A percentile compares a stretch with the other conserved stretches of the same genome.
Conservation (phyloP, 2,113 vertebrate species). For the Nyctibius bracteatus region DNA sequence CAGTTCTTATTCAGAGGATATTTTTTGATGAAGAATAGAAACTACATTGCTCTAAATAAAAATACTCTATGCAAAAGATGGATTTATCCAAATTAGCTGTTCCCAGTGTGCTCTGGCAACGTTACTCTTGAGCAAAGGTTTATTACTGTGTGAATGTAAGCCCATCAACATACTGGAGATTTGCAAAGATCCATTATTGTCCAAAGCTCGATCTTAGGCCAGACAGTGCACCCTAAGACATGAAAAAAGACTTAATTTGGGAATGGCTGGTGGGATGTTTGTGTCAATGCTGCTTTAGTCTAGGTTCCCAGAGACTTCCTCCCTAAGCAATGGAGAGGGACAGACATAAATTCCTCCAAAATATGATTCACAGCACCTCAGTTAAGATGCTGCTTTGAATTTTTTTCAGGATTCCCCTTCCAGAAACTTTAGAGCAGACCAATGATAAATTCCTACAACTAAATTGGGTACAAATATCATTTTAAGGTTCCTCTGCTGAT, state of each 20-base stretch:
- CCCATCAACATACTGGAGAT: background rate
- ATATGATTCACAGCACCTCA: background rate
- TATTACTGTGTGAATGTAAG: background rate
- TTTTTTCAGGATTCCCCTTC: background rate
- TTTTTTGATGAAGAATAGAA: conserved; percentile 1
- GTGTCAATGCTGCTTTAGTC: rapidly evolving
- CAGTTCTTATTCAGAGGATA: background rate
- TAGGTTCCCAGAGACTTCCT: background rate
- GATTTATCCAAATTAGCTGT: background rate
- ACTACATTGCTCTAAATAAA: background rate
- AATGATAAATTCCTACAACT: background rate
- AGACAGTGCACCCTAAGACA: background rate
- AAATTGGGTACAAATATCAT: background rate
- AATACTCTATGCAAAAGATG: background rate
- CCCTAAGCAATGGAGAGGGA: background rate
- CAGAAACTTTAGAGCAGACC: background rate
- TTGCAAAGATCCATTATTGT: background rate
- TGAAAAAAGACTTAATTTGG: background rate
- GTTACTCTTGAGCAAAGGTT: background rate
- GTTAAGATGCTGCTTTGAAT: background rate
- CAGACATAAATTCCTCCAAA: background rate
- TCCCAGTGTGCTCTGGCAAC: background rate
- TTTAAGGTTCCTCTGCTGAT: background rate
- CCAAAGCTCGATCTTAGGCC: background rate
- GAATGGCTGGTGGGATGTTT: background rate